Evolutionary conservation across 2,797 vertebrate species (phyloP), one percentile per base, ranked within the genome.

Genomic region (Strix occidentalis): DNA sequence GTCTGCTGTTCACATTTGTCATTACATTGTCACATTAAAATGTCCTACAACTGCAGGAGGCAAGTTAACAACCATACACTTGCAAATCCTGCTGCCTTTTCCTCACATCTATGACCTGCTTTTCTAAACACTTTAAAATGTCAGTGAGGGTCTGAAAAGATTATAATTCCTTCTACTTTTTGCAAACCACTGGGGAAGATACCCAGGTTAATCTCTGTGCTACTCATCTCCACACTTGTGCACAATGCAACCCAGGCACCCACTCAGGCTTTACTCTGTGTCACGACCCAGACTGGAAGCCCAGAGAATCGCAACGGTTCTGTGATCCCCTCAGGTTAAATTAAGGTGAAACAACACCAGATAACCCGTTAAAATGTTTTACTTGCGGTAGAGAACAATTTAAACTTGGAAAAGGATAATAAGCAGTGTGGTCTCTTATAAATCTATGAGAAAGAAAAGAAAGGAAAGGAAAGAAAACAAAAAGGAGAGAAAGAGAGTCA

Each of bases 1-100:
- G 20, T 64, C 33, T 70, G 8, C 18, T 26, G 7, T 82, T 82
- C 11, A 9, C 11, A n/a, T 28, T 17, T 54, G 10, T 56, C 29
- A 64, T 81, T 51, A 28, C 10, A 46, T 41, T 35, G 18, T 35
- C 0, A 1, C 5, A 17, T 28, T 53, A 19, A 57, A 51, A 17
- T 21, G n/a, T 58, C n/a, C 25, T 37, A 41, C 21, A 64, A 3
- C 8, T 5, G 1, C 13, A 1, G 1, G 35, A 76, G 6, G 10
- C 12, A 75, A 31, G 14, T 64, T 29, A 37, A 57, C 16, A 70
- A 10, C 17, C 9, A 35, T 16, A 53, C 2, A 29, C 21, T 48
- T 48, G 8, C 16, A 65, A 65, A 65, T 71, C 23, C 31, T 65
- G 9, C 19, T 83, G 11, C 6, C 10, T 71, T 77, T 90, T 21